These are phyloP conservation scores for Lapara coniferarum DNA, from an alignment of 2,888 invertebrate genomes.

Conservation along the genomic window DNA sequence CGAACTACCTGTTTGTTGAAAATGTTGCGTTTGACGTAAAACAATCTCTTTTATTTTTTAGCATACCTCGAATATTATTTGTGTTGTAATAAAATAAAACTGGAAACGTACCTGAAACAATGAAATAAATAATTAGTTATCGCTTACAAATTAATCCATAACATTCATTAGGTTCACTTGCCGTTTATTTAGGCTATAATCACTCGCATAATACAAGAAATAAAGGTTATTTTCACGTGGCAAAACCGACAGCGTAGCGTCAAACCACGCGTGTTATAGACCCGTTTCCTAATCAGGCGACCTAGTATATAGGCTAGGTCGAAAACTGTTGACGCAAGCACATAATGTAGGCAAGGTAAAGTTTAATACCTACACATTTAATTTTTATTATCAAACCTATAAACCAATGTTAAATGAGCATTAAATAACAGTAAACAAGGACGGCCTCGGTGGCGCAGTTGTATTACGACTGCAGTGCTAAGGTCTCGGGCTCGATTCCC, in stretches of 20 bases:
- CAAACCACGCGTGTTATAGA: constrained; percentile 46
- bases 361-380: constrained; percentile 1
- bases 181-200: not conserved
- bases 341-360: constrained; percentile 26
- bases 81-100: not conserved
- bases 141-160: not conserved
- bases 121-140: constrained; percentile 15
- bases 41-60: not conserved
- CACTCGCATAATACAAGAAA: not conserved
- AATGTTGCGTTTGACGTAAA: not conserved
- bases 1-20: not conserved
- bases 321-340: constrained; percentile 36
- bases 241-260: constrained; percentile 19
- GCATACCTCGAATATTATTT: not conserved
- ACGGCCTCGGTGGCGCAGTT: no score
- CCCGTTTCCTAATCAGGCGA: constrained; percentile 50
- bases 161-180: not conserved
- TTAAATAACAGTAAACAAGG: no score
- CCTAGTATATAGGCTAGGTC: constrained; percentile 49
- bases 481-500: no score
- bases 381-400: not conserved
- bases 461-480: no score
- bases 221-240: constrained; percentile 31
- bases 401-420: no score
- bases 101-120: constrained; percentile 37